These are phyloP conservation scores for Heliconius ethilla DNA, from an alignment of 2,888 invertebrate genomes.

Conservation along the genomic window DNA sequence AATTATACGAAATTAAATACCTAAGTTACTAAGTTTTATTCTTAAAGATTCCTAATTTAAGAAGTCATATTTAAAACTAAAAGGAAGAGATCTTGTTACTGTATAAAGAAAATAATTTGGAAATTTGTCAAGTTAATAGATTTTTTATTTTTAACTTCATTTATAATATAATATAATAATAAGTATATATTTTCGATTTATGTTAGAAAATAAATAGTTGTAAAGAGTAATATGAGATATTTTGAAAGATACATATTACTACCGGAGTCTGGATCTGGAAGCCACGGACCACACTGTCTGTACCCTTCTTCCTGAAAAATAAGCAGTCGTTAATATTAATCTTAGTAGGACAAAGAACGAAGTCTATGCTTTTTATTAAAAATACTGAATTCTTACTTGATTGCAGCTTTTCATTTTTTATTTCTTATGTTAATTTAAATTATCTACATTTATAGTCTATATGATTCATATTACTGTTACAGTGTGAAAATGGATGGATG, in stretches of 20 bases:
- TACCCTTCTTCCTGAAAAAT: constrained; percentile 71
- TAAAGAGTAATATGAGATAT: neutral
- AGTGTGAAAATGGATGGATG: too few species aligned
- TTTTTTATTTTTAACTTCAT: neutral
- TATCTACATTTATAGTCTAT: too few species aligned
- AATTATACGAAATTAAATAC: neutral
- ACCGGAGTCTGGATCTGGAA: constrained; percentile 58
- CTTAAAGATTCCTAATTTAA: neutral
- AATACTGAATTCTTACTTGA: too few species aligned
- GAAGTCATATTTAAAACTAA: neutral
- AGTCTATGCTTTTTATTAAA: neutral
- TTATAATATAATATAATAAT: neutral
- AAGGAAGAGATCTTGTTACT: neutral
- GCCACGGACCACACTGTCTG: constrained; percentile 74
- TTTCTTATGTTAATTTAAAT: too few species aligned
- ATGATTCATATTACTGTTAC: too few species aligned
- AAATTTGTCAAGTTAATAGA: too few species aligned
- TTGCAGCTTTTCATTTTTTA: too few species aligned
- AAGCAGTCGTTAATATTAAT: neutral
- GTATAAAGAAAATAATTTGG: neutral
- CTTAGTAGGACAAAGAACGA: neutral
- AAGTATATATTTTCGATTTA: neutral
- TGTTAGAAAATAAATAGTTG: neutral
- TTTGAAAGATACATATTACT: constrained; percentile 23
- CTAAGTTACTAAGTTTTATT: neutral